These are phyloP conservation scores for Megathymus violae DNA, from an alignment of 1,140 invertebrate genomes.

Conservation along the genomic window DNA sequence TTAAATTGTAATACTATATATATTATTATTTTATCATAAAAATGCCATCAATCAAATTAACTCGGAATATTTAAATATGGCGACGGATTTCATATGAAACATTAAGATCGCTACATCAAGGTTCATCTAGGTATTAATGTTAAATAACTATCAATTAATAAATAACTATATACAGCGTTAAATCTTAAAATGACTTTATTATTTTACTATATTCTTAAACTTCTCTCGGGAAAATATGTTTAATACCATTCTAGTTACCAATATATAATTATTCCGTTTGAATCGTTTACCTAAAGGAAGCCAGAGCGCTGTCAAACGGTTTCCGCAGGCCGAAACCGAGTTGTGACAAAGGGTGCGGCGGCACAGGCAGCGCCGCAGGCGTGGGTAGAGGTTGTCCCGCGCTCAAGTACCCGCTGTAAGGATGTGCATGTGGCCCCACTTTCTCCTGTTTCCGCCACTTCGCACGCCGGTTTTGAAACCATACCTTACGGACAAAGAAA, in stretches of 20 bases:
- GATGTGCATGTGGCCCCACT: slow-evolving; percentile 95
- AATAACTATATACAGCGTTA: no score
- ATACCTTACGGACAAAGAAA: slow-evolving; percentile 88
- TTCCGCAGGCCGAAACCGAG: slow-evolving; percentile 90
- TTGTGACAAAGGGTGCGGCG: slow-evolving; percentile 89
- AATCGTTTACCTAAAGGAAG: slow-evolving; percentile 83
- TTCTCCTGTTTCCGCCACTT: slow-evolving; percentile 97
- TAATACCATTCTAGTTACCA: no score
- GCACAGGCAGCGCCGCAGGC: slow-evolving; percentile 85
- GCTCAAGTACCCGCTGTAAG: slow-evolving; percentile 92
- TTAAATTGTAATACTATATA: no score
- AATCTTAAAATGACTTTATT: no score
- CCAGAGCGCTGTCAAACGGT: slow-evolving; percentile 88
- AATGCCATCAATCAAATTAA: not conserved
- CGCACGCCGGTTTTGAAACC: slow-evolving; percentile 96
- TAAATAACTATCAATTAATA: not conserved
- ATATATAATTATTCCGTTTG: not conserved
- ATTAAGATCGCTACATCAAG: not conserved
- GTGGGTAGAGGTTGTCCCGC: slow-evolving; percentile 85
- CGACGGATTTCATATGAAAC: not conserved
- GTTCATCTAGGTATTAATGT: not conserved
- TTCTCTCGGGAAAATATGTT: no score
- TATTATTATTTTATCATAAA: not conserved
- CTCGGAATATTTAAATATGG: no score
- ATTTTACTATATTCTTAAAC: no score